Base-by-base conservation (phyloP, 2,797 vertebrate species). In the Hydrocynus forskahlii region DNA sequence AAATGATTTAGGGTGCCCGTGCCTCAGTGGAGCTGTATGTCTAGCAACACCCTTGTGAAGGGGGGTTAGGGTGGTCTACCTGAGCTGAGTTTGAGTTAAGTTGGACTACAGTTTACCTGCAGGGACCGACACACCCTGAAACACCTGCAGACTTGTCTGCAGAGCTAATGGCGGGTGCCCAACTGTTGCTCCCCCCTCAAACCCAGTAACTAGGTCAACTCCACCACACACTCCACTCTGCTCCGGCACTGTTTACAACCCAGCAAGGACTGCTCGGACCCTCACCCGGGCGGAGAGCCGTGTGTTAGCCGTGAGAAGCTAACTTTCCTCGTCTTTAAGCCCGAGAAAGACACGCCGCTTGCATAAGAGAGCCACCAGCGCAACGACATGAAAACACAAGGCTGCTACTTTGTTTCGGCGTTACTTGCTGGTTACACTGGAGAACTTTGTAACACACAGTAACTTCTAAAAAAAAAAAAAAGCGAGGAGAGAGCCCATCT, bases 171-270 rank as follows among this genome's bases (percentile, higher is more conserved):
- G 54, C 81, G 84, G 76, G 76, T 77, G 25, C 16, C n/a, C 83
- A 82, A 87, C 81, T 93, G 92, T 93, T 94, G 92, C 92, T 90
- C 83, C 68, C 88, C 70, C 88, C 16, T 6, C 48, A 81, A 25
- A 52, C 13, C 7, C 2, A 67, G 55, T 59, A 89, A 91, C 68
- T 90, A 83, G 90, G 89, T 91, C 91, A 90, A 72, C 78, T 85
- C 76, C 57, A 76, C 67, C 35, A 35, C 35, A 52, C 29, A 75
- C 38, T 86, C 84, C 81, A 4, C 5, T 19, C 35, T 9, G 43
- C 43, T 45, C 43, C 43, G 8, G 19, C 50, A 54, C 48, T 29
- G 67, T 70, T 54, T 19, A 71, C 50, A 52, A 19, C 16, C 21
- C 1, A 35, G 35, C 2, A 17, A 0, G 40, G 9, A 8, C n/a